Evolutionary conservation across 2,797 vertebrate genomes (phyloP).

Genomic region (Antrozous pallidus): DNA sequence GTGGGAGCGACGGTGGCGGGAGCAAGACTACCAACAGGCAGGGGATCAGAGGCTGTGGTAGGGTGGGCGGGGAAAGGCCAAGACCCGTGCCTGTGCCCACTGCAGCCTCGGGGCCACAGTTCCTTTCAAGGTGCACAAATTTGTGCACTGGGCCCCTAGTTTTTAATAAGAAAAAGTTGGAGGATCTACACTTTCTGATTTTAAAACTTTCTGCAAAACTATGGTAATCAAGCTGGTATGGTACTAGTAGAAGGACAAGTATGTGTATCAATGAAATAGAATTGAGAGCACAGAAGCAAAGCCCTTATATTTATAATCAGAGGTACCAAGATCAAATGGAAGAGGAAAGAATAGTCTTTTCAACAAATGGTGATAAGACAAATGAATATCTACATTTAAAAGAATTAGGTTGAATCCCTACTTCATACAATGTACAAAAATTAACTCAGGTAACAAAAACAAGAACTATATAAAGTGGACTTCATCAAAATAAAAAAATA

Average conservation of each 20-base stretch:
- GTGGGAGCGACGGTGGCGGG: rapidly evolving
- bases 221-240: neutral
- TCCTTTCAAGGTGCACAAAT: too few relatives aligned
- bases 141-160: too few relatives aligned
- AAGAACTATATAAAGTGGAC: neutral
- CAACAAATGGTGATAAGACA: neutral
- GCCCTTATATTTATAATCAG: neutral
- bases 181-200: neutral
- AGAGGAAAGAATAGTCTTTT: neutral
- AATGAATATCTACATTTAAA: neutral
- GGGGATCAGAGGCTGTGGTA: too few relatives aligned
- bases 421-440: neutral
- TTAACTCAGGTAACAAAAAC: neutral
- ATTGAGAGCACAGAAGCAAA: neutral
- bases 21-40: too few relatives aligned
- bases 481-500: neutral
- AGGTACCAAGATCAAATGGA: neutral
- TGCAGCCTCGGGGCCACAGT: too few relatives aligned
- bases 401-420: neutral
- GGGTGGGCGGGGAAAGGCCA: too few relatives aligned
- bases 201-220: slow-evolving; percentile 1
- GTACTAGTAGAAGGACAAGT: neutral
- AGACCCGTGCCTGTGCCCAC: too few relatives aligned
- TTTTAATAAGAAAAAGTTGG: neutral
- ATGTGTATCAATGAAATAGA: neutral